A percentile compares a stretch with the other conserved stretches of the same genome.
Conservation (phyloP, 2,888 invertebrate species). For the Masnerella sp. region DNA sequence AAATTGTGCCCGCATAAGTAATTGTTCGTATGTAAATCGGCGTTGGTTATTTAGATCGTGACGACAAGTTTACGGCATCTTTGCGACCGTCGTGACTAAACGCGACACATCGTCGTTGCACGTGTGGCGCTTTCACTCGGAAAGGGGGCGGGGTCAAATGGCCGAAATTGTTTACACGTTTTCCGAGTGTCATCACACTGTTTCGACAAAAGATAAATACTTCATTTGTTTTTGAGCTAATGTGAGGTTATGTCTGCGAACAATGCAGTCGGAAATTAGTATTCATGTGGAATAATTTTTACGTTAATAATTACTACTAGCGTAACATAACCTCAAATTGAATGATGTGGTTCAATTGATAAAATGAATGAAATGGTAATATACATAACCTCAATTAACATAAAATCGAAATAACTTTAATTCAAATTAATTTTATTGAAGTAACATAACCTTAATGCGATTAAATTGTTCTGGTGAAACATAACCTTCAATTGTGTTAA, state of each 20-base stretch:
- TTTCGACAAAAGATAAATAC: slow-evolving; percentile 7
- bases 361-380: too few species aligned
- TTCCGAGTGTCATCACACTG: slow-evolving; percentile 13
- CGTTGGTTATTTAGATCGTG: slow-evolving; percentile 20
- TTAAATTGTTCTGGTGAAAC: too few species aligned
- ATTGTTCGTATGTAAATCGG: slow-evolving; percentile 43
- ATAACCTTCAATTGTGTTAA: too few species aligned
- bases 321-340: too few species aligned
- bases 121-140: slow-evolving; percentile 34
- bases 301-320: too few species aligned
- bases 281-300: too few species aligned
- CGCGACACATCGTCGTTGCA: slow-evolving; percentile 14
- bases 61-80: slow-evolving; percentile 48
- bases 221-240: background rate
- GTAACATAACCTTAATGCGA: too few species aligned
- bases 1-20: slow-evolving; percentile 26
- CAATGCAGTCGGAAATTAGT: too few species aligned
- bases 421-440: too few species aligned
- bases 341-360: too few species aligned
- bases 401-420: too few species aligned
- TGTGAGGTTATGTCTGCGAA: background rate
- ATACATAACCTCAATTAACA: too few species aligned
- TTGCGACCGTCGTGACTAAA: slow-evolving; percentile 41
- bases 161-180: slow-evolving; percentile 10
- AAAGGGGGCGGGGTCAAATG: background rate